Conservation (phyloP, 1,140 invertebrate genomes). For the Drosophila rhopaloa region DNA sequence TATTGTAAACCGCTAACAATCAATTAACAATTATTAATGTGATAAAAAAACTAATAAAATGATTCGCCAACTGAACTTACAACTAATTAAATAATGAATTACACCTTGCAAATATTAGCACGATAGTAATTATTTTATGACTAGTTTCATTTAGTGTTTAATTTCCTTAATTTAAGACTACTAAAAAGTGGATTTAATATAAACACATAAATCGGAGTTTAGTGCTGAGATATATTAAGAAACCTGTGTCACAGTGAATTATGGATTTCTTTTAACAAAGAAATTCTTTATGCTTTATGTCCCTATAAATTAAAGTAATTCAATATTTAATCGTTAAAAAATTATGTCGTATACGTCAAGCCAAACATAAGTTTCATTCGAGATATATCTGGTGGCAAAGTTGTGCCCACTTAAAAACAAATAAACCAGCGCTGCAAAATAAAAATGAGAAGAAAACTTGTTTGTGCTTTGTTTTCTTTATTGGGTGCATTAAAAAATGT, state of each 20-base stretch:
- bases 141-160: no score
- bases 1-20: no score
- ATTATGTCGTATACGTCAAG: slow-evolving; percentile 14
- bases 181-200: background rate
- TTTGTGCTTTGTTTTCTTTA: slow-evolving; percentile 58
- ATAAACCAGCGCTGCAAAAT: slow-evolving; percentile 47
- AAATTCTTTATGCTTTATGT: background rate
- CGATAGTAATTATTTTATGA: no score
- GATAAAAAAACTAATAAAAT: no score
- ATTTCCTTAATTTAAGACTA: background rate
- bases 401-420: slow-evolving; percentile 48
- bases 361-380: slow-evolving; percentile 3
- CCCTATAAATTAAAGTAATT: background rate
- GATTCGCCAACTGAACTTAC: no score
- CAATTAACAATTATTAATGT: no score
- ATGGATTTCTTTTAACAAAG: background rate
- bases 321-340: background rate
- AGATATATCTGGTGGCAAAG: slow-evolving; percentile 16
- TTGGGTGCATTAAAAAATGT: slow-evolving; percentile 72
- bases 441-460: slow-evolving; percentile 39
- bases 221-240: no score
- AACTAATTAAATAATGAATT: no score
- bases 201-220: no score
- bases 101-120: no score
- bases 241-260: background rate